A percentile compares a stretch with the other conserved stretches of the same genome.
Conservation (phyloP, 64 coral and sea anemone species). For the Actinia equina region DNA sequence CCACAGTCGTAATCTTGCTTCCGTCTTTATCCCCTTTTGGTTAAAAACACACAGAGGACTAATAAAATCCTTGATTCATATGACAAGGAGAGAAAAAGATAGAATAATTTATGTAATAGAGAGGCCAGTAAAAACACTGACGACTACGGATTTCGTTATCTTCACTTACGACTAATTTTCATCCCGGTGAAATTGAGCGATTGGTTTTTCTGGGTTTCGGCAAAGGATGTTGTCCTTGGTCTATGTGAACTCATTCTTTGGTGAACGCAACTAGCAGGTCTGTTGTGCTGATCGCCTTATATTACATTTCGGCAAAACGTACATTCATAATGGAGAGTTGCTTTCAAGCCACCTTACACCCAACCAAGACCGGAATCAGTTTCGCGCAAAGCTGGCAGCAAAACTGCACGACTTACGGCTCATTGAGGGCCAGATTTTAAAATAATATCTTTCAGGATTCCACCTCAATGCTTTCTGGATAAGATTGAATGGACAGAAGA, state of each 20-base stretch:
- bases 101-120: slow-evolving; percentile 28
- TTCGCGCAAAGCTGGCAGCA: slow-evolving; percentile 80
- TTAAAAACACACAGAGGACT: slow-evolving; percentile 38
- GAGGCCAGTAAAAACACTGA: slow-evolving; percentile 23
- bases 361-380: slow-evolving; percentile 62
- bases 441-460: neutral
- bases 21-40: slow-evolving; percentile 98
- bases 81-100: neutral
- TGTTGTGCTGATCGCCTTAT: slow-evolving; percentile 57
- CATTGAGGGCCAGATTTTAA: slow-evolving; percentile 78
- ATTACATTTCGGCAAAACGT: slow-evolving; percentile 87
- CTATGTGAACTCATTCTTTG: slow-evolving; percentile 90
- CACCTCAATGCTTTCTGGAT: neutral
- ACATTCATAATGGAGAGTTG: slow-evolving; percentile 92
- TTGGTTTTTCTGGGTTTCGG: slow-evolving; percentile 86
- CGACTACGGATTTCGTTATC: slow-evolving; percentile 25
- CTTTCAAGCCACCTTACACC: slow-evolving; percentile 77
- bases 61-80: slow-evolving; percentile 23
- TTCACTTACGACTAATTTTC: slow-evolving; percentile 99
- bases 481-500: neutral
- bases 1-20: slow-evolving; percentile 94
- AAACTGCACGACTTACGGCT: slow-evolving; percentile 69
- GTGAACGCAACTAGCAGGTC: slow-evolving; percentile 60
- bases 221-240: slow-evolving; percentile 98
- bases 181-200: slow-evolving; percentile 83